Percentiles rank a stretch among this genome's conserved stretches.
Conservation (phyloP, 35 echinoderm and acorn worm species). For the Acanthaster planci region DNA sequence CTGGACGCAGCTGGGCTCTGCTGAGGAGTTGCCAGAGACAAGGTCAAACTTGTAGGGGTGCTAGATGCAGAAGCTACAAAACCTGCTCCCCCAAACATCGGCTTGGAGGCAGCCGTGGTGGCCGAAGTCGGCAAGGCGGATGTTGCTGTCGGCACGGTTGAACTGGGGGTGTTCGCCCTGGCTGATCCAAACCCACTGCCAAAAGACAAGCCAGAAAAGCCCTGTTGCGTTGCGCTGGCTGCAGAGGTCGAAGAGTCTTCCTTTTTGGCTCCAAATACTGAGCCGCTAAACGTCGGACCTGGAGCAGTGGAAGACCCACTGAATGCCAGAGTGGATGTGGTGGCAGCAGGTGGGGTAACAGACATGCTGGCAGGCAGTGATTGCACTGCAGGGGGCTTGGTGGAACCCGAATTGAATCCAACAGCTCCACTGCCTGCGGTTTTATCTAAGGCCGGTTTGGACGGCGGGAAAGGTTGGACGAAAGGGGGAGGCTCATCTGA, state of each 20-base stretch:
- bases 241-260: not conserved
- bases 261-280: not conserved
- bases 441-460: not conserved
- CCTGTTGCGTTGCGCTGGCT: not conserved
- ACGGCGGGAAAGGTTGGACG: not conserved
- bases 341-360: not conserved
- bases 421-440: too few species aligned
- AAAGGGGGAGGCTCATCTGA: not conserved
- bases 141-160: not conserved
- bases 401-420: not conserved
- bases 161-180: too few species aligned
- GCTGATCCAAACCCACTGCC: too few species aligned
- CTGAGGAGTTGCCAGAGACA: not conserved
- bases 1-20: not conserved
- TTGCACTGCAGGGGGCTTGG: not conserved
- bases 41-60: not conserved
- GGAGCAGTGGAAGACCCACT: not conserved
- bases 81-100: not conserved
- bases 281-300: not conserved
- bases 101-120: not conserved
- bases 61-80: not conserved
- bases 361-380: not conserved
- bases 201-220: too few species aligned
- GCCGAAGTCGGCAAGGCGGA: not conserved
- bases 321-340: not conserved